Evolutionary conservation across 2,797 vertebrate species (phyloP), one percentile per base, ranked within the genome.

Genomic region (Amniataba percoides): DNA sequence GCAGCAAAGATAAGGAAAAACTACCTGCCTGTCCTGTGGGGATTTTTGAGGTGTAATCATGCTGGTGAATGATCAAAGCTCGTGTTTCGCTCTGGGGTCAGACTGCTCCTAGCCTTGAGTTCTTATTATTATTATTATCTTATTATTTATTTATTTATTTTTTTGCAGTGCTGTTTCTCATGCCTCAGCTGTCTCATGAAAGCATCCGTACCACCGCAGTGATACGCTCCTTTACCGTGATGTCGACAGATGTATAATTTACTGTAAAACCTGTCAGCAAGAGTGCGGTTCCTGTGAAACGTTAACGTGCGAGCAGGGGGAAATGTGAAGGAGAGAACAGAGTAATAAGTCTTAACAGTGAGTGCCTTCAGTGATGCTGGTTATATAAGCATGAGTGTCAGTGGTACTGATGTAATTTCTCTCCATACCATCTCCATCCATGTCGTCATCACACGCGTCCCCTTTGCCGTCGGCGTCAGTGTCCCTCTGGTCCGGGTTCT

Each of bases 371-470:
- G 64, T 77, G 62, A 56, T 62, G 63, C 25, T 43, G 57, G 39
- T 93, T 89, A 89, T 62, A 65, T 88, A 90, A 90, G 72, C 61
- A 13, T 0, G 10, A 82, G 53, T 62, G 23, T 91, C 84, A 78
- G 73, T 16, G 68, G 61, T 9, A 12, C 72, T 69, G 76, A 82
- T 78, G 80, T 82, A 25, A 78, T 73, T 81, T 71, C 42, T 81
- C 69, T 74, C 49, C 82, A 31, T 88, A 99, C 98, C 97, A n/a
- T 99, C 98, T 88, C 97, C 97, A 72, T 99, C 98, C 96, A 99
- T 99, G 94, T 99, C 98, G 14, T 99, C 97, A 56, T 99, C 98
- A 39, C 98, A 99, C 83, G 97, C 95, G 31, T 99, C 98, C 77
- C 98, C 98, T 87, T 93, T 97, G 67, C 98, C 97, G 23, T 99